Percentiles rank a stretch among this genome's conserved stretches.
These are phyloP conservation scores for Tenrec ecaudatus DNA, from an alignment of 2,113 vertebrate genomes.

Conservation along the genomic window DNA sequence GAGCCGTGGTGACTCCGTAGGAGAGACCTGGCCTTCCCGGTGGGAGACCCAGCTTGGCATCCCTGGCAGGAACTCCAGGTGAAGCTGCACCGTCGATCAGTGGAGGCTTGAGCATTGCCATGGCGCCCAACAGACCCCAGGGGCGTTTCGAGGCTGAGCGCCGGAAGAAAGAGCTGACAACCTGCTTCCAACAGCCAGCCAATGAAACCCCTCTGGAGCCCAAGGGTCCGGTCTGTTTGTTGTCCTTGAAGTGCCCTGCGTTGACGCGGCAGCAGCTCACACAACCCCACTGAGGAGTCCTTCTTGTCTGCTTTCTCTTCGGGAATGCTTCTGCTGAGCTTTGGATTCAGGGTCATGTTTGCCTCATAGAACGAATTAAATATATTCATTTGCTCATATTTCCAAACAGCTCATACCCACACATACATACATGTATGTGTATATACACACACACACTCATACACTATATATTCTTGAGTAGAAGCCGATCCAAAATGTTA, in stretches of 20 bases:
- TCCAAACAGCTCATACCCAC: not conserved
- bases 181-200: not conserved
- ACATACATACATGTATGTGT: no score
- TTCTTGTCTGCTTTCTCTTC: not conserved
- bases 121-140: not conserved
- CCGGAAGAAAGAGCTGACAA: not conserved
- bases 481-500: no score
- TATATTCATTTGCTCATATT: not conserved
- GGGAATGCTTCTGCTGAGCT: constrained; percentile 5
- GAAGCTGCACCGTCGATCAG: not conserved
- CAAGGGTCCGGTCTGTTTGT: not conserved
- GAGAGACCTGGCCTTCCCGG: not conserved
- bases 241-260: not conserved
- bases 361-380: not conserved
- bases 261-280: not conserved
- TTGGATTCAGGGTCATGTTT: constrained; percentile 8
- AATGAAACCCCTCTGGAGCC: not conserved
- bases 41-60: not conserved
- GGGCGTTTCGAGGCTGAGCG: not conserved
- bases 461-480: no score
- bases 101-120: not conserved
- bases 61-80: not conserved
- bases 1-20: not conserved
- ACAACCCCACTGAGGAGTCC: not conserved
- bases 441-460: no score